A percentile compares a stretch with the other conserved stretches of the same genome.
Evolutionary conservation across 2,888 invertebrate species (phyloP).

Genomic region (Eremobia ochroleuca): DNA sequence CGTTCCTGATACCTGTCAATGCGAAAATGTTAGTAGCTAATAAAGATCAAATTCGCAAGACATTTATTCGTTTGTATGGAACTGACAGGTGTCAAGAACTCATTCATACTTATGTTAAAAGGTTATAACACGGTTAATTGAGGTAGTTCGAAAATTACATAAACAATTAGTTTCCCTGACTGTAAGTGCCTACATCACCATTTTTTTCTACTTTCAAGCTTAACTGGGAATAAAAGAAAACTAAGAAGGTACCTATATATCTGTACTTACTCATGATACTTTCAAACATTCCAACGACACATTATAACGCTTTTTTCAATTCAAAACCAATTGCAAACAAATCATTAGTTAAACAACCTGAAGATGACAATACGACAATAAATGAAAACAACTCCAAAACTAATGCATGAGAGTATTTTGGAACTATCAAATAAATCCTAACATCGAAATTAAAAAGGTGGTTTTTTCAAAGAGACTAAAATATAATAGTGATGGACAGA

Average conservation of each 20-base stretch:
- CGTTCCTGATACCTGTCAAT: too few relatives aligned
- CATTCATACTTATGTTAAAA: too few relatives aligned
- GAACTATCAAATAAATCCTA: too few relatives aligned
- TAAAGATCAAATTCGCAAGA: too few relatives aligned
- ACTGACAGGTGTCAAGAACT: too few relatives aligned
- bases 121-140: neutral
- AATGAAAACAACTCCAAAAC: neutral
- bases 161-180: too few relatives aligned
- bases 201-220: slow-evolving; percentile 38
- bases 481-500: too few relatives aligned
- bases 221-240: slow-evolving; percentile 40
- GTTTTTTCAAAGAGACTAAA: too few relatives aligned
- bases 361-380: neutral
- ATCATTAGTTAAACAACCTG: neutral
- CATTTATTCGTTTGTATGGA: neutral
- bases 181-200: neutral
- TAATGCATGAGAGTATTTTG: too few relatives aligned
- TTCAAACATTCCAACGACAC: neutral
- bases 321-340: neutral
- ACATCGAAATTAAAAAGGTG: too few relatives aligned
- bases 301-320: neutral
- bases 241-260: slow-evolving; percentile 35
- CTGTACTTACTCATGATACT: slow-evolving; percentile 26
- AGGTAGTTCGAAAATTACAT: neutral
- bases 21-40: too few relatives aligned